Conservation (phyloP, 2,113 vertebrate species). For the Fulica atra region DNA sequence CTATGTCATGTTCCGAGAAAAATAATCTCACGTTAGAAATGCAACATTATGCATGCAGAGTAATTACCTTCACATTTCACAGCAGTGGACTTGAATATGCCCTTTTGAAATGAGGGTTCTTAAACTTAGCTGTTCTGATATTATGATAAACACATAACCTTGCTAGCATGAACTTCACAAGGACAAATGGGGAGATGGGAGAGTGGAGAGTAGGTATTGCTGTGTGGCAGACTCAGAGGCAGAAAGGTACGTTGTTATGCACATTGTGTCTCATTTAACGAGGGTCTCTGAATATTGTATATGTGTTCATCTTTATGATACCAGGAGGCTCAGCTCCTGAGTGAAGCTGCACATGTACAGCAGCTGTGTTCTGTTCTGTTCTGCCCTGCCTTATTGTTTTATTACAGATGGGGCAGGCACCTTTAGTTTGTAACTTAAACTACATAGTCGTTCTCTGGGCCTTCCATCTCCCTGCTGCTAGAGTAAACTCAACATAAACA, state of each 20-base stretch:
- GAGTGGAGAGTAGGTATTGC: not conserved
- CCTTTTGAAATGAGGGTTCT: not conserved
- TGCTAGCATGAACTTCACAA: not conserved
- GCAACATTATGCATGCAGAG: not conserved
- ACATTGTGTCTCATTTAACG: not conserved
- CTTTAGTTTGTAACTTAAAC: not conserved
- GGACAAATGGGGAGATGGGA: not conserved
- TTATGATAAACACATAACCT: not conserved
- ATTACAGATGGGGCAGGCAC: not conserved
- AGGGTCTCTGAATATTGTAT: not conserved
- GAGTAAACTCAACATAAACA: rapidly evolving
- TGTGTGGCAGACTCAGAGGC: not conserved
- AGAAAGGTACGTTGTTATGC: rapidly evolving
- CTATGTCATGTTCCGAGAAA: not conserved
- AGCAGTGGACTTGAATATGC: not conserved
- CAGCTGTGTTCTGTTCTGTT: not conserved
- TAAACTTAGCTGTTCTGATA: not conserved
- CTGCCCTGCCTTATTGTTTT: not conserved
- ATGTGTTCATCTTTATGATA: not conserved
- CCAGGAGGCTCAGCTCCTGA: not conserved
- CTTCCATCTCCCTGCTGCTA: not conserved
- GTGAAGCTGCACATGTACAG: rapidly evolving
- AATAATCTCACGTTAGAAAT: not conserved
- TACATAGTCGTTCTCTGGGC: not conserved
- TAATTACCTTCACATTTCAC: not conserved